Conservation (phyloP, 92 coral and sea anemone genomes). For the Epizoanthus fatuus region DNA sequence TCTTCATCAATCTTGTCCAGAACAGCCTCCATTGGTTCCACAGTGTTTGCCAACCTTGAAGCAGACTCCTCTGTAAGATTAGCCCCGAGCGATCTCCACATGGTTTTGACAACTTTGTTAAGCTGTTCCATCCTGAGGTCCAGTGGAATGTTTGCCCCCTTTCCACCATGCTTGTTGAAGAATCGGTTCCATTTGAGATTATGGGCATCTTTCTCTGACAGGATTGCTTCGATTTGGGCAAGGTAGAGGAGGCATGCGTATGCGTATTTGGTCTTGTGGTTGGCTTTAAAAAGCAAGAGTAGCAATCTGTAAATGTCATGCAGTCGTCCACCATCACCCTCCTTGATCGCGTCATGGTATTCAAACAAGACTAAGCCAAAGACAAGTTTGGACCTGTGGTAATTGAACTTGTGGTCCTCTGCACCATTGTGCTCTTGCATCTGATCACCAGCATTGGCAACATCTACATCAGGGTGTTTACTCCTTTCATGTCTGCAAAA, state of each 20-base stretch:
- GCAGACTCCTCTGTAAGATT: conserved; percentile 50
- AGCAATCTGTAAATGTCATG: conserved; percentile 65
- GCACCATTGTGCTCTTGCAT: conserved; percentile 8
- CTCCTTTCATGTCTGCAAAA: conserved; percentile 25
- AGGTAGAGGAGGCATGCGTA: conserved; percentile 40
- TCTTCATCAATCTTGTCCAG: conserved; percentile 36
- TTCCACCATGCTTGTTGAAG: conserved; percentile 64
- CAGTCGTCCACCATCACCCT: conserved; percentile 72
- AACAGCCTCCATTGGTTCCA: conserved; percentile 53
- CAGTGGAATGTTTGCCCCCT: conserved; percentile 57
- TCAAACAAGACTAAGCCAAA: conserved; percentile 66
- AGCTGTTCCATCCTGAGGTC: conserved; percentile 73
- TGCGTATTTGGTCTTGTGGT: conserved; percentile 60
- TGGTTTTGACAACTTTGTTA: conserved; percentile 62
- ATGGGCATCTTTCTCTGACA: conserved; percentile 58
- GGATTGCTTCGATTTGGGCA: neutral
- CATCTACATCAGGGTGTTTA: conserved; percentile 15
- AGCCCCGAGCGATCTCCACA: conserved; percentile 70
- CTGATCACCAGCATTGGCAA: conserved; percentile 4
- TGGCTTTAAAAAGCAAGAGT: conserved; percentile 48
- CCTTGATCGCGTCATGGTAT: conserved; percentile 66
- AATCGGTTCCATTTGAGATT: conserved; percentile 66
- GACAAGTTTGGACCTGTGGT: conserved; percentile 53
- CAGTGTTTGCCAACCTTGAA: conserved; percentile 51
- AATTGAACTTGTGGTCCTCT: conserved; percentile 56